Conservation (phyloP, 2,888 invertebrate genomes). For the Geotrupes spiniger region DNA sequence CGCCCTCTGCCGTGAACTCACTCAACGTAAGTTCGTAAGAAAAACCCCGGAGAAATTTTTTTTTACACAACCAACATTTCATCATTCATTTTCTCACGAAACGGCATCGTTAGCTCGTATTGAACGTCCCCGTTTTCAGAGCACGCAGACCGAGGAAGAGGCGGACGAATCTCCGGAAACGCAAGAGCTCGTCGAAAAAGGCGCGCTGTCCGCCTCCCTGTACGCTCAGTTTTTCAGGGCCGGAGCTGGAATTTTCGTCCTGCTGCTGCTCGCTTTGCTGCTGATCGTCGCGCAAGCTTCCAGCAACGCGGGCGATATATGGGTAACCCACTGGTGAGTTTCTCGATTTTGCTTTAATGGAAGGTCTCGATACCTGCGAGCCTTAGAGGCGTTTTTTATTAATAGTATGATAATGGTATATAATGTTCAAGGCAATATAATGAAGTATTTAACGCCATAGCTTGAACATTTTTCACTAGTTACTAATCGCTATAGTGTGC, state of each 20-base stretch:
- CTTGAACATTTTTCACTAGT: too few species aligned
- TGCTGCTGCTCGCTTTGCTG: conserved; percentile 56
- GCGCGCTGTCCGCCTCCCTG: conserved; percentile 59
- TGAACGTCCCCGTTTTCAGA: conserved; percentile 26
- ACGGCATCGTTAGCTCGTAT: too few species aligned
- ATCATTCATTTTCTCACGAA: not conserved
- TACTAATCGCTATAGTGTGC: too few species aligned
- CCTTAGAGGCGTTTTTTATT: too few species aligned
- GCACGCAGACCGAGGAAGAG: conserved; percentile 43
- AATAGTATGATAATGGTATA: too few species aligned
- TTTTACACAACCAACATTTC: not conserved
- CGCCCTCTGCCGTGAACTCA: conserved; percentile 38
- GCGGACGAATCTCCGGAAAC: conserved; percentile 58
- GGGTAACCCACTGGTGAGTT: conserved; percentile 72
- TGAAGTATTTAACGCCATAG: too few species aligned
- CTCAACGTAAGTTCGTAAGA: conserved; percentile 37
- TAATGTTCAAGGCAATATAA: too few species aligned
- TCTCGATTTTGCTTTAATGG: conserved; percentile 15
- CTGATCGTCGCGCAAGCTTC: conserved; percentile 66
- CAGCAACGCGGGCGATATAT: conserved; percentile 72
- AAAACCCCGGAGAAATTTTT: too few species aligned
- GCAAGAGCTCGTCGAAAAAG: conserved; percentile 65
- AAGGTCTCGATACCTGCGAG: too few species aligned
- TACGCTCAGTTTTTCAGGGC: conserved; percentile 69
- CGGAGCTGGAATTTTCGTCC: conserved; percentile 59